These are phyloP conservation scores for Thymelicus acteon DNA, from an alignment of 2,888 invertebrate species.

Conservation along the genomic window DNA sequence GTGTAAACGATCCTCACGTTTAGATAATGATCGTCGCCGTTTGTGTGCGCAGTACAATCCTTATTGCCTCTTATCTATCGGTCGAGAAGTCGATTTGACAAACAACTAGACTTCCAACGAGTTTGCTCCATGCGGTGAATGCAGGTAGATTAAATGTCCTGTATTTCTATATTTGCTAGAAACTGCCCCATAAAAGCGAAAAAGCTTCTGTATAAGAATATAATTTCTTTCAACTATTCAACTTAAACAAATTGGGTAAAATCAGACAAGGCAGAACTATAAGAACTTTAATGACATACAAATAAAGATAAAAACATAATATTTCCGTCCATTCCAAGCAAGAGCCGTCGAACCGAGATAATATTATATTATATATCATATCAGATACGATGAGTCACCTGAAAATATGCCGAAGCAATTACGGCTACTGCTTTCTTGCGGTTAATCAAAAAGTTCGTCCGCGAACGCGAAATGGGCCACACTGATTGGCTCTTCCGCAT, in stretches of 20 bases:
- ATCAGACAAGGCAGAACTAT: not conserved
- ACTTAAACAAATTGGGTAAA: not conserved
- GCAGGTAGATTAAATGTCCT: slow-evolving; percentile 14
- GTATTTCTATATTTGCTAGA: not conserved
- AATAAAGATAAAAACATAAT: not conserved
- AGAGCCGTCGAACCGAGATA: slow-evolving; percentile 33
- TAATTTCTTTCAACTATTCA: too few species aligned
- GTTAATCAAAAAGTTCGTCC: slow-evolving; percentile 37
- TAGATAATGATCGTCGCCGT: slow-evolving; percentile 66
- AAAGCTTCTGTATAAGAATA: not conserved
- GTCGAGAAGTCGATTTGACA: slow-evolving; percentile 43
- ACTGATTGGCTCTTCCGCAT: slow-evolving; percentile 38
- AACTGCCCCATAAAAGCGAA: too few species aligned
- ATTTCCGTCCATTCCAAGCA: slow-evolving; percentile 17
- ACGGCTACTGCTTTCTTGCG: slow-evolving; percentile 35
- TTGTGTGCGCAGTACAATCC: slow-evolving; percentile 55
- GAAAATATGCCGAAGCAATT: slow-evolving; percentile 35
- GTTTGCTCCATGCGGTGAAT: slow-evolving; percentile 41
- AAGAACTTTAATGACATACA: not conserved
- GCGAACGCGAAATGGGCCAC: slow-evolving; percentile 33
- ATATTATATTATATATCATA: slow-evolving; percentile 10
- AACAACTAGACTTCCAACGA: slow-evolving; percentile 46
- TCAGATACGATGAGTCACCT: slow-evolving; percentile 30
- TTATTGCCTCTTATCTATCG: slow-evolving; percentile 47
- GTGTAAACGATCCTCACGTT: slow-evolving; percentile 62